These are phyloP conservation scores for Noctua janthe DNA, from an alignment of 2,888 invertebrate species.

Conservation along the genomic window DNA sequence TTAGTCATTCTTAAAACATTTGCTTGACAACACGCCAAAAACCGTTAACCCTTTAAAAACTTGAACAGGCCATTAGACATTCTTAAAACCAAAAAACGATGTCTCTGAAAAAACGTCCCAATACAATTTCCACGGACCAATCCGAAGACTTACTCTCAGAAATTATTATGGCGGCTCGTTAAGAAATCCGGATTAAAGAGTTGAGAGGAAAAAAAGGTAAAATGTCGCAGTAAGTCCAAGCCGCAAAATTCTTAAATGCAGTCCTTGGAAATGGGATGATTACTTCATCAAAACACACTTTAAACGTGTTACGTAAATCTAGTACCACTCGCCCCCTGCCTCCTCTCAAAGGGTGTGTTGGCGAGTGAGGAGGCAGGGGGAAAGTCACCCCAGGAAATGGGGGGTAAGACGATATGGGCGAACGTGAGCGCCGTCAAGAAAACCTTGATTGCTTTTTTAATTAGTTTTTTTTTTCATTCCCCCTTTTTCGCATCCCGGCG, in stretches of 20 bases:
- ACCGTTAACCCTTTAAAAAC: slow-evolving; percentile 20
- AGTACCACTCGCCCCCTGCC: slow-evolving; percentile 85
- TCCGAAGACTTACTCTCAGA: slow-evolving; percentile 76
- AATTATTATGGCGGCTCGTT: slow-evolving; percentile 85
- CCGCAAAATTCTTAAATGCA: slow-evolving; percentile 90
- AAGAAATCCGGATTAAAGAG: slow-evolving; percentile 88
- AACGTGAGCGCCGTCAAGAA: slow-evolving; percentile 91
- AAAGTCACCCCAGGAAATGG: slow-evolving; percentile 81
- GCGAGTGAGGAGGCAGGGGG: slow-evolving; percentile 72
- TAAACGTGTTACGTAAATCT: slow-evolving; percentile 91
- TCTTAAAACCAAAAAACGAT: slow-evolving; percentile 39
- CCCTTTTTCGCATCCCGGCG: slow-evolving; percentile 88
- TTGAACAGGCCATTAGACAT: slow-evolving; percentile 62
- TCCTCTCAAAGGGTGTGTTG: slow-evolving; percentile 84
- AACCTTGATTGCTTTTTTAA: slow-evolving; percentile 91
- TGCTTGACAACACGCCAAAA: neutral
- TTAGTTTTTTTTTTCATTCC: slow-evolving; percentile 89
- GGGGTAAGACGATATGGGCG: slow-evolving; percentile 91
- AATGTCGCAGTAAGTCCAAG: slow-evolving; percentile 82
- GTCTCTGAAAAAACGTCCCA: slow-evolving; percentile 69
- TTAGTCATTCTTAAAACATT: neutral
- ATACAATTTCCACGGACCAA: slow-evolving; percentile 75
- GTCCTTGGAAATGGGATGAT: slow-evolving; percentile 90
- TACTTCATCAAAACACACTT: slow-evolving; percentile 91
- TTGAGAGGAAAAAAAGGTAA: slow-evolving; percentile 80